Evolutionary conservation across 2,113 vertebrate species (phyloP).

Genomic region (Cathartes aura): DNA sequence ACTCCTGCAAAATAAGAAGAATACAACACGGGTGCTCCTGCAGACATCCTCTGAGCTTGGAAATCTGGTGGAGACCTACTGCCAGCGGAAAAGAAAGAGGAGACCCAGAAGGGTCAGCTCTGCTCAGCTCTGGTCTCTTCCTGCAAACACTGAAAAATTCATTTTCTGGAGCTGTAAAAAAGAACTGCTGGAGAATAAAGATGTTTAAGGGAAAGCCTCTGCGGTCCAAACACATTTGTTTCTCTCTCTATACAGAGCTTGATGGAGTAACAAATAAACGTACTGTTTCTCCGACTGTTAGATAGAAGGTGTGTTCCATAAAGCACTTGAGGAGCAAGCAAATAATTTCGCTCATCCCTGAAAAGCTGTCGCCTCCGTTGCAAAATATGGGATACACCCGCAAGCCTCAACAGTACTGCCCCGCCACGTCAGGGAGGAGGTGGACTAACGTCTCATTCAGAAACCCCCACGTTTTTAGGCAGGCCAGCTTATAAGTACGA

Average conservation of each 20-base stretch:
- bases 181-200: neutral
- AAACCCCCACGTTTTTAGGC: neutral
- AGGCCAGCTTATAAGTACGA: rapidly evolving
- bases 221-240: neutral
- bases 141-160: neutral
- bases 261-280: neutral
- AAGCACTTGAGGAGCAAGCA: neutral
- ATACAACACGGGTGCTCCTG: neutral
- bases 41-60: neutral
- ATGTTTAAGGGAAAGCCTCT: neutral
- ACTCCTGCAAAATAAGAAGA: neutral
- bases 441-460: neutral
- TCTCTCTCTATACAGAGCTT: neutral
- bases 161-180: neutral
- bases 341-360: neutral
- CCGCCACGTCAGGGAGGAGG: neutral
- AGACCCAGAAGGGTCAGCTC: neutral
- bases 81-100: neutral
- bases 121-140: rapidly evolving
- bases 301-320: neutral
- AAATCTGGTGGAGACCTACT: neutral
- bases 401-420: neutral
- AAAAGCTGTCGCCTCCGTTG: neutral
- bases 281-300: neutral
- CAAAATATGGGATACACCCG: rapidly evolving